phyloP scores from a whole-genome alignment of 2,113 vertebrate species.

The Egretta garzetta region DNA sequence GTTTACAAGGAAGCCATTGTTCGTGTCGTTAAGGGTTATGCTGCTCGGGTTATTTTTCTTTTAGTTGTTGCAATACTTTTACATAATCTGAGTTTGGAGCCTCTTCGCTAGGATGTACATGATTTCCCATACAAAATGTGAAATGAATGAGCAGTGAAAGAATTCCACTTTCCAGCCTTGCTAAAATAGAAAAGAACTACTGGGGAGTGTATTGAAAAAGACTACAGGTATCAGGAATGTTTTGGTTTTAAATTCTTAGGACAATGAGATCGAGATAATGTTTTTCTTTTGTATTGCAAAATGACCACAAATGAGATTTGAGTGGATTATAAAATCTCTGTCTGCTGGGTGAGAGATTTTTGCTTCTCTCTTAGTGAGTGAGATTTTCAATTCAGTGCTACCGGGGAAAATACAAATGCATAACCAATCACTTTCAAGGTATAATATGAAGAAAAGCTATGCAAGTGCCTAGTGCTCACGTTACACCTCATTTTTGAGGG shows the following conservation, averaged over 20 bases:
- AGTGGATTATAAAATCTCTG: background rate
- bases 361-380: background rate
- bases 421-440: background rate
- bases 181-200: background rate
- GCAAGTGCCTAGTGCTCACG: background rate
- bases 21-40: background rate
- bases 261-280: background rate
- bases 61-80: background rate
- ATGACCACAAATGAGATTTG: background rate
- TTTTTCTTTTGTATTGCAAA: background rate
- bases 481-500: background rate
- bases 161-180: background rate
- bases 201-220: background rate
- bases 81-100: background rate
- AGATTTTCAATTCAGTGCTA: background rate
- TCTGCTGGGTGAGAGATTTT: background rate
- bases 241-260: background rate
- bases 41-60: background rate
- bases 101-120: background rate
- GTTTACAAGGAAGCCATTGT: constrained; percentile 22
- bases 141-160: background rate
- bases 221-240: background rate
- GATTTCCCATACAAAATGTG: background rate
- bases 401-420: background rate
- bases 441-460: background rate